These are phyloP conservation scores for Rhagonycha fulva DNA, from an alignment of 2,888 invertebrate species.

Conservation along the genomic window DNA sequence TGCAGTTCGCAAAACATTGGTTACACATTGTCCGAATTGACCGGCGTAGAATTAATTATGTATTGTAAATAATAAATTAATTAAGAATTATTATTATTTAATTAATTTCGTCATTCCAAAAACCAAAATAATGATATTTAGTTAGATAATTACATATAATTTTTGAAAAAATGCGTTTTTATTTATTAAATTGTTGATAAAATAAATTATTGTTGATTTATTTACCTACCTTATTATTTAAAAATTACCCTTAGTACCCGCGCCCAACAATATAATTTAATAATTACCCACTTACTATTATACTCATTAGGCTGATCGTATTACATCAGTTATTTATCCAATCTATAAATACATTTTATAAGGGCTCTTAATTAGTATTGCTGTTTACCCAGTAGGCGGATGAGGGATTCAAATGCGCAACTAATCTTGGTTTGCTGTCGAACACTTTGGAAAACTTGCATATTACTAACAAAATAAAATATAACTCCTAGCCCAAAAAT, in stretches of 20 bases:
- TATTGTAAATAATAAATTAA: constrained; percentile 26
- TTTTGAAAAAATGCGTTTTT: not conserved
- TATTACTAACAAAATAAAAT: not conserved
- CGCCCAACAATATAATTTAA: too few species aligned
- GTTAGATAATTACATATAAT: not conserved
- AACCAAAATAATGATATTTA: not conserved
- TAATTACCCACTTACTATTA: too few species aligned
- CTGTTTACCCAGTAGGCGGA: too few species aligned
- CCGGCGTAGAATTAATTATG: constrained; percentile 28
- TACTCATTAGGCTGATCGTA: too few species aligned
- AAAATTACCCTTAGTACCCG: too few species aligned
- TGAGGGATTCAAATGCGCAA: too few species aligned
- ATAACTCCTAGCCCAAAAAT: not conserved
- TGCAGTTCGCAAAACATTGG: constrained; percentile 27
- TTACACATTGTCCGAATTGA: constrained; percentile 29
- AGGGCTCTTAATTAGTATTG: too few species aligned
- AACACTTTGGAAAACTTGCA: too few species aligned
- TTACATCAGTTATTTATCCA: too few species aligned
- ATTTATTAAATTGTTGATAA: not conserved
- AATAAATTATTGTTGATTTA: not conserved
- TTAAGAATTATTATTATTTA: constrained; percentile 4
- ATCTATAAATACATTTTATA: too few species aligned
- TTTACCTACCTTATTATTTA: not conserved
- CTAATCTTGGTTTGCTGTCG: not conserved
- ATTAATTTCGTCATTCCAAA: not conserved